Evolutionary conservation across 2,888 invertebrate genomes (phyloP), one percentile per base, ranked within the genome.

Genomic region (Dryocosmus kuriphilus): DNA sequence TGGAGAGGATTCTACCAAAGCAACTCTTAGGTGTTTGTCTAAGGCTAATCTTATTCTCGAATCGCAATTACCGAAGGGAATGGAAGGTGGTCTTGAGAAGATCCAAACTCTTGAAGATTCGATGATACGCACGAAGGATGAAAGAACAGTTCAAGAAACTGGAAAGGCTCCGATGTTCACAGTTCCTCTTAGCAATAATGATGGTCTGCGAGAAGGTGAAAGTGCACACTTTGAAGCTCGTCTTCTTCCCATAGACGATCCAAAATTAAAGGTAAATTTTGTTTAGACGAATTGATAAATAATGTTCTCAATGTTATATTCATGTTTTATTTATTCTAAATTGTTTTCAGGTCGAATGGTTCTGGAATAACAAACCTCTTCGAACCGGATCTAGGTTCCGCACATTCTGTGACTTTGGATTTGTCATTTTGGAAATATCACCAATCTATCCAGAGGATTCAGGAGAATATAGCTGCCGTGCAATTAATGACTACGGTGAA

Each of bases 361-460:
- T 96, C 93, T 97, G 97, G 96, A 98, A 98, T 90, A 97, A 97
- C 80, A 97, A 97, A 92, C 96, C 97, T 73, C 92, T 97, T 78
- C 95, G 95, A 92, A 96, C 97, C 65, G 98, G 98, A 78, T 97
- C 98, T 14, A 94, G 98, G 85, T 98, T 98, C 93, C 96, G 98
- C 84, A 98, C 98, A 41, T 98, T 98, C 95, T 97, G 98, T 89
- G 99, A 99, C 92, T 99, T 99, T 92, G 99, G 99, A 78, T 98
- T 98, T 90, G 98, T 98, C 38, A 98, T 99, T 85, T 93, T 99
- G 83, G 99, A 99, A 94, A 98, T 99, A 86, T 97, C 98, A 11
- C 99, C 99, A 0, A 98, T 98, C 16, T 98, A 98, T 90, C 98
- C 98, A 1, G 98, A 98, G 93, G 99, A 99, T 91, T 97, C 98